A percentile compares a stretch with the other conserved stretches of the same genome.
Evolutionary conservation across 2,113 vertebrate genomes (phyloP).

Genomic region (Ariopsis seemanni): DNA sequence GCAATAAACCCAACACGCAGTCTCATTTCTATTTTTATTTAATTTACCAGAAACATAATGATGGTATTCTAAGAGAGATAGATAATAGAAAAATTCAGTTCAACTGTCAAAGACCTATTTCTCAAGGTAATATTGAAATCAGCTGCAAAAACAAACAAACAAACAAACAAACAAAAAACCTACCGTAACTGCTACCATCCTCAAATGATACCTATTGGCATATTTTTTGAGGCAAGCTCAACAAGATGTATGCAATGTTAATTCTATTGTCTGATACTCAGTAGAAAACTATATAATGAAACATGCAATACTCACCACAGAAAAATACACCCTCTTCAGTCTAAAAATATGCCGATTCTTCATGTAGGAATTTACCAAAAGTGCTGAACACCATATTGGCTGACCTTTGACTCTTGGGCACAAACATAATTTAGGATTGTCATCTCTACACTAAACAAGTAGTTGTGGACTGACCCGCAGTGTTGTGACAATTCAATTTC

Average conservation of each 20-base stretch:
- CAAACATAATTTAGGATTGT: slow-evolving; percentile 46
- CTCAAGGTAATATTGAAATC: neutral
- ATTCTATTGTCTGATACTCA: too few relatives aligned
- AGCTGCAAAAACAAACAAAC: neutral
- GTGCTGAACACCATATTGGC: slow-evolving; percentile 37
- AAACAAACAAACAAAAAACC: neutral
- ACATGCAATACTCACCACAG: slow-evolving; percentile 1
- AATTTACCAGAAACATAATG: neutral
- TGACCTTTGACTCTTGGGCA: slow-evolving; percentile 43
- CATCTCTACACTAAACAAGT: slow-evolving; percentile 50
- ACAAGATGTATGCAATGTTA: neutral
- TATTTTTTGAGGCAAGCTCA: neutral
- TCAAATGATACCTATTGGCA: neutral
- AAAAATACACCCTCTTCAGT: neutral
- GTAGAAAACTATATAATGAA: neutral
- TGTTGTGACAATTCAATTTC: slow-evolving; percentile 71
- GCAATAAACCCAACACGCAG: neutral
- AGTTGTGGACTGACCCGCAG: slow-evolving; percentile 58
- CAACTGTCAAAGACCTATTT: neutral
- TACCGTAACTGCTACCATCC: too few relatives aligned
- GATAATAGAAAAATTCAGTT: neutral
- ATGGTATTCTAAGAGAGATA: neutral
- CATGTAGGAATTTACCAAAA: slow-evolving; percentile 43
- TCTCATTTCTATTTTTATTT: neutral
- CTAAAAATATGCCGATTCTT: neutral